Evolutionary conservation across 2,888 invertebrate genomes (phyloP), one percentile per base, ranked within the genome.

Genomic region (Noctua pronuba): DNA sequence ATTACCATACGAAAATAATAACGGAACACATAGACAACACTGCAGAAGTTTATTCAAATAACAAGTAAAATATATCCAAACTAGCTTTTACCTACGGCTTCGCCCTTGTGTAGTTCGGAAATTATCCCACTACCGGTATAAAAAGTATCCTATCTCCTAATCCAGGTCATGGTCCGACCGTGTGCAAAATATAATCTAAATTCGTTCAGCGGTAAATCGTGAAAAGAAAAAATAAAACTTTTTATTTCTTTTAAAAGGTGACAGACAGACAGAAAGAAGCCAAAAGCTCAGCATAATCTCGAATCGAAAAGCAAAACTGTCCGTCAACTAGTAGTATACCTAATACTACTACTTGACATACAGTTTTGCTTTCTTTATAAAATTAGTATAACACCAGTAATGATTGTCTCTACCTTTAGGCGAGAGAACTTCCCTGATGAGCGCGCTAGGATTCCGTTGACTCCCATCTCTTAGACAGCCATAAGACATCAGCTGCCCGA

Each of bases 341-440:
- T 38, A 38, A 55, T n/a, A n/a, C 55, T n/a, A 13, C 13, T n/a
- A 55, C 55, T 13, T n/a, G n/a, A 55, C n/a, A 55, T 2, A 58
- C 13, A 28, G 28, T 7, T n/a, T 55, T 58, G n/a, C n/a, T 55
- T n/a, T 60, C 58, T n/a, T n/a, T n/a, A n/a, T n/a, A n/a, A 18
- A 28, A 31, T 58, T 58, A 16, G n/a, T n/a, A 7, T 31, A 60
- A 60, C 18, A 31, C 18, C 18, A 58, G 13, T 13, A n/a, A 38
- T 13, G 38, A 21, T 49, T 41, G 13, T 31, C 41, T 52, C 58
- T 86, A 92, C 92, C 91, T 89, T 87, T 90, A 8, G 92, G 91
- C 28, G 90, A 83, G 1, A 83, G 79, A 71, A 85, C 69, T 79
- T 85, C 87, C 10, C n/a, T 74, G 46, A 74, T 79, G 21, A 79